Conservation (phyloP, 2,113 vertebrate species). For the Grantiella picta region DNA sequence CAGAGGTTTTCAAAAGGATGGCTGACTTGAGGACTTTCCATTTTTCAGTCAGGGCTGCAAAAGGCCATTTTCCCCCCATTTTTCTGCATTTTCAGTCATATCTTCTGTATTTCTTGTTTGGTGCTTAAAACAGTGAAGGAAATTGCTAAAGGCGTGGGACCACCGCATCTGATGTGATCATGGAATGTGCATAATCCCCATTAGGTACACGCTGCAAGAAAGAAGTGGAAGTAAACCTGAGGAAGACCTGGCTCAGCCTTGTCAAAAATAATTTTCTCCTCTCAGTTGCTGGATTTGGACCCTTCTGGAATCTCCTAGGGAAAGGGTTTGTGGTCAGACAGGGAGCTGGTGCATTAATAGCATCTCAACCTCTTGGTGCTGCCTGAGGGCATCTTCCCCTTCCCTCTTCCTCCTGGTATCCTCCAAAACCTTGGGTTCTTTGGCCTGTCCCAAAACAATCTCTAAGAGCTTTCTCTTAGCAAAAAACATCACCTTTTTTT, state of each 20-base stretch:
- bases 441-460: not conserved
- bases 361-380: not conserved
- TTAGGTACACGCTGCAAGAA: not conserved
- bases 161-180: not conserved
- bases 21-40: not conserved
- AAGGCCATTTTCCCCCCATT: fast-evolving
- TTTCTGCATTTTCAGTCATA: not conserved
- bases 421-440: not conserved
- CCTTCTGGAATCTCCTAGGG: not conserved
- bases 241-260: not conserved
- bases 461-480: not conserved
- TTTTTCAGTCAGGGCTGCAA: not conserved
- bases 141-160: not conserved
- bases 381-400: not conserved
- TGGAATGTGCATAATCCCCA: fast-evolving
- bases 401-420: not conserved
- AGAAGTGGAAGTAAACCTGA: not conserved
- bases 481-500: not conserved
- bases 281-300: not conserved
- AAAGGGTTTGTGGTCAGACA: not conserved
- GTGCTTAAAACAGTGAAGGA: not conserved
- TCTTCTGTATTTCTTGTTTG: not conserved
- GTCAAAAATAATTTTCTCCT: not conserved
- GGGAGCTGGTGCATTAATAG: not conserved
- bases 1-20: slow-evolving; percentile 20